Base-by-base conservation (phyloP, 2,113 vertebrate genomes). In the Caretta caretta region DNA sequence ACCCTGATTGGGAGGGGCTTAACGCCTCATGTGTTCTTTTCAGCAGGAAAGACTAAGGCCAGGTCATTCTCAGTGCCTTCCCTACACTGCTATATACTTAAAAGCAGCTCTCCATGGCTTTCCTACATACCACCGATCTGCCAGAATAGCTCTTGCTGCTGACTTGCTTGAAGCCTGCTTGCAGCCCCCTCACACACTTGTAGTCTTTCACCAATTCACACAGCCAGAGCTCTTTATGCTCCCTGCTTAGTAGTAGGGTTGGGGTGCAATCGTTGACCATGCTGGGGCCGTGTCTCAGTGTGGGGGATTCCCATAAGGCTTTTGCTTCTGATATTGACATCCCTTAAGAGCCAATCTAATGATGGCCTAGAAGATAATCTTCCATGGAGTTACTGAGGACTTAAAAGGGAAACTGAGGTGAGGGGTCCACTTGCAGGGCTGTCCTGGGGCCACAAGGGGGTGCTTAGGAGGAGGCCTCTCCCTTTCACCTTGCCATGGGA, bases 21-120 rank as follows among this genome's bases (percentile, higher is more conserved):
- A 0, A 3, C 25, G 12, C 10, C 14, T n/a, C 24, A 8, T 16
- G 0, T 22, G 24, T 27, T 19, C 51, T 72, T 57, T 49, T 42
- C 50, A 79, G 79, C 79, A 92, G 88, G 53, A 42, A 10, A 17
- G 10, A 2, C 25, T 2, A 46, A 27, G 16, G 38, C 25, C 57
- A 79, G n/a, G 29, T 5, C 24, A 8, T 49, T 0, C 1, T 53
- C 84, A 79, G 17, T 56, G 7, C 1, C 2, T 29, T 50, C 20
- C 50, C 80, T 35, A 50, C 75, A 53, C 16, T 49, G 35, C 12
- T 19, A 2, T 1, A 0, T 0, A 0, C 1, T 17, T 10, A 62
- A 11, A 24, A 59, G 51, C 35, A 1, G 29, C 16, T 35, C 25
- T 84, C 38, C 46, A 7, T 48, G 75, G 13, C 42, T 88, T 42